These are phyloP conservation scores for Chaetoderma sp. DNA, from an alignment of 2,888 invertebrate species.

Conservation along the genomic window DNA sequence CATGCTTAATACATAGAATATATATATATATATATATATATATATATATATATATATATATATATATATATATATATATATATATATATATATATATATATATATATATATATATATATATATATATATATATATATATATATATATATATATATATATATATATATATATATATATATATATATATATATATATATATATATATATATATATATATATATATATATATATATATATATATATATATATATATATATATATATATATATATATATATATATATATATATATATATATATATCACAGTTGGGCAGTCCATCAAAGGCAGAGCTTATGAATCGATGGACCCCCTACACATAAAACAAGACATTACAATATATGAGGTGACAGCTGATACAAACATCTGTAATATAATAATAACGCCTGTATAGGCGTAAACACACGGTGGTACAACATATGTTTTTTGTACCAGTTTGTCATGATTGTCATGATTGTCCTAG, in stretches of 20 bases:
- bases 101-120: background rate
- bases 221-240: background rate
- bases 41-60: background rate
- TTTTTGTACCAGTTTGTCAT: too few species aligned
- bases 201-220: background rate
- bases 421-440: too few species aligned
- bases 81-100: background rate
- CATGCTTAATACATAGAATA: too few species aligned
- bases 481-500: too few species aligned
- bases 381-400: too few species aligned
- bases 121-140: background rate
- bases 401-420: too few species aligned
- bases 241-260: background rate
- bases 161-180: background rate
- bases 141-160: background rate
- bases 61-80: background rate
- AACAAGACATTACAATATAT: too few species aligned
- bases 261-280: background rate
- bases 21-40: background rate
- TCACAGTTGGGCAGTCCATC: too few species aligned
- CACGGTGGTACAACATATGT: too few species aligned
- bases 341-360: too few species aligned
- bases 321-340: too few species aligned
- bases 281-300: too few species aligned
- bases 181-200: background rate